Evolutionary conservation across 2,888 invertebrate genomes (phyloP), one percentile per base, ranked within the genome.

Genomic region (Eupithecia centaureata): DNA sequence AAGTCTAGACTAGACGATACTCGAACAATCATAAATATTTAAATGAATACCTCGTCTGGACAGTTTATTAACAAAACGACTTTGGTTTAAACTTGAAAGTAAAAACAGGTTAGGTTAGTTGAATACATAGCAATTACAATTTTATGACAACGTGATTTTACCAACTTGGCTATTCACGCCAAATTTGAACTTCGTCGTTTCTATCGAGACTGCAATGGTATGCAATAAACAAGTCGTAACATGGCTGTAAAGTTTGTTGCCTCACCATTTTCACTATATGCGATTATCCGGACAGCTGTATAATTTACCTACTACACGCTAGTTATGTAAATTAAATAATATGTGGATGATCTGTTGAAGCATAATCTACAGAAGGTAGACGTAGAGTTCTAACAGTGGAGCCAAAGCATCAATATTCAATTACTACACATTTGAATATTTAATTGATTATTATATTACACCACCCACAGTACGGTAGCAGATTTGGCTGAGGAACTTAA

Each of bases 71-170:
- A 80, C 78, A 79, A 80, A 81, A 77, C 81, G 80, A 85, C 84
- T 80, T 84, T 83, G 82, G 79, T 79, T 78, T 78, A 84, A 82
- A 81, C 86, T 86, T 88, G 85, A 83, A 86, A 85, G 83, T 84
- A 77, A 82, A 81, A 86, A 87, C 87, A 78, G 81, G 86, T 88
- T 87, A 73, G 79, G 77, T 79, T 79, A 65, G 33, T 42, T 35
- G 64, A 38, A 68, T 58, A 57, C 54, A 71, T 67, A 72, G 77
- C 81, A 85, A 86, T 84, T 83, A 85, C 79, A 74, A 81, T 84
- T 86, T 86, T 85, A 86, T 80, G 82, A 81, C 80, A 76, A 73
- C 73, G 78, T 76, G 76, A 81, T 82, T 83, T 74, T 75, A 81
- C 78, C 73, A 78, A 82, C 81, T 82, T 78, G 79, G 77, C 78